Evolutionary conservation across 2,797 vertebrate genomes (phyloP).

Genomic region (Dermochelys coriacea): DNA sequence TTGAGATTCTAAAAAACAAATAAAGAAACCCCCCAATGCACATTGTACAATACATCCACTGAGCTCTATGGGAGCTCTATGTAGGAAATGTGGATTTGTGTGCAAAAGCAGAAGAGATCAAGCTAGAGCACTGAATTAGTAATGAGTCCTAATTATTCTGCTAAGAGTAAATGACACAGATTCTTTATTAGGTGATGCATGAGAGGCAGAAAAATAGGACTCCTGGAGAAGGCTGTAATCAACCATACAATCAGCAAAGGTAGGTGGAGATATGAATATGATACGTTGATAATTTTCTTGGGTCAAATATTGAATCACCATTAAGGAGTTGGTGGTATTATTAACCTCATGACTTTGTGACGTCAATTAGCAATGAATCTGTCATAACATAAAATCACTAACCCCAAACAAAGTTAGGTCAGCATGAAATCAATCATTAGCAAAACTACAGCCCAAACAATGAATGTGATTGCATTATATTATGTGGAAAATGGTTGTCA

Average conservation of each 20-base stretch:
- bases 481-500: not conserved
- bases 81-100: not conserved
- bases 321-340: conserved; percentile 33
- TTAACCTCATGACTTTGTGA: conserved; percentile 11
- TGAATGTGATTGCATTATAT: not conserved
- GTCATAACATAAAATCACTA: not conserved
- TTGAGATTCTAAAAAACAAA: not conserved
- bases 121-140: conserved; percentile 39
- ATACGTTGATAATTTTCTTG: conserved; percentile 27
- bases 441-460: not conserved
- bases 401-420: not conserved
- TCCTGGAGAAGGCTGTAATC: conserved; percentile 34
- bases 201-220: conserved; percentile 63
- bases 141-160: conserved; percentile 56
- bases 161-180: conserved; percentile 52
- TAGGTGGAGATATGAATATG: conserved; percentile 21
- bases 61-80: not conserved
- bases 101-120: conserved; percentile 52
- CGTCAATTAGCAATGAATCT: not conserved
- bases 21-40: not conserved
- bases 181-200: conserved; percentile 49
- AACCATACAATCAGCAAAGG: conserved; percentile 2
- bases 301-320: not conserved
- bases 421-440: not conserved
- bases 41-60: not conserved